Evolutionary conservation across 1,140 invertebrate genomes (phyloP).

Genomic region (Whitmania pigra): DNA sequence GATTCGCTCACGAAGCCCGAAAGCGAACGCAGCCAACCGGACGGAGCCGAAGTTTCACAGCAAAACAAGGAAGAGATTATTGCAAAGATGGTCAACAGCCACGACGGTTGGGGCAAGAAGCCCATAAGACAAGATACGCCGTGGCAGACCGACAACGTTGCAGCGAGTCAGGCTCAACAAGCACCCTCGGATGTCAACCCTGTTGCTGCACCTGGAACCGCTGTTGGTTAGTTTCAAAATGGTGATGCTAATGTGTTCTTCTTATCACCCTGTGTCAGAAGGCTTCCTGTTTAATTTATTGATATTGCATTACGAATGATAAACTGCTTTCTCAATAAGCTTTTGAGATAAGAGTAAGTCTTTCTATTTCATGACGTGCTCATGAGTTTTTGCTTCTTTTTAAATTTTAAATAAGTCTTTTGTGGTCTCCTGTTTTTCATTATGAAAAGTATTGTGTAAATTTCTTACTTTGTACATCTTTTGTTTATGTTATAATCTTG

Average conservation of each 20-base stretch:
- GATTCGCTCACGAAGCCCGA: neutral
- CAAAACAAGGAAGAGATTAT: constrained; percentile 20
- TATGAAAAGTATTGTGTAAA: no score
- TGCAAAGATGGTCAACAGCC: constrained; percentile 18
- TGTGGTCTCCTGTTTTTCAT: no score
- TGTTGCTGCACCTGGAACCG: neutral
- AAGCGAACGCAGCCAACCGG: constrained; percentile 15
- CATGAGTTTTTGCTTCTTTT: no score
- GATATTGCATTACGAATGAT: neutral
- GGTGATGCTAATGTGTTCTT: neutral
- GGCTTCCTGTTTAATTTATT: neutral
- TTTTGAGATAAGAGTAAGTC: neutral
- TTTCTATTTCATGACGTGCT: no score
- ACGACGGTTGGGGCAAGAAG: constrained; percentile 20
- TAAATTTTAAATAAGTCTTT: no score
- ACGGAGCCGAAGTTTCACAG: constrained; percentile 17
- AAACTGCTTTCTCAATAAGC: neutral
- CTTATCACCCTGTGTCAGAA: neutral
- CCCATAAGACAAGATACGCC: constrained; percentile 19
- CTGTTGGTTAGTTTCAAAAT: constrained; percentile 4
- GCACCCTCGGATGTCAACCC: neutral
- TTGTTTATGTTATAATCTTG: no score
- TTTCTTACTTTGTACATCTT: no score
- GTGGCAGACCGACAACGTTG: neutral
- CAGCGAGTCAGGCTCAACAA: neutral